These are phyloP conservation scores for Poecilia latipinna DNA, from an alignment of 2,113 vertebrate genomes.

Conservation along the genomic window DNA sequence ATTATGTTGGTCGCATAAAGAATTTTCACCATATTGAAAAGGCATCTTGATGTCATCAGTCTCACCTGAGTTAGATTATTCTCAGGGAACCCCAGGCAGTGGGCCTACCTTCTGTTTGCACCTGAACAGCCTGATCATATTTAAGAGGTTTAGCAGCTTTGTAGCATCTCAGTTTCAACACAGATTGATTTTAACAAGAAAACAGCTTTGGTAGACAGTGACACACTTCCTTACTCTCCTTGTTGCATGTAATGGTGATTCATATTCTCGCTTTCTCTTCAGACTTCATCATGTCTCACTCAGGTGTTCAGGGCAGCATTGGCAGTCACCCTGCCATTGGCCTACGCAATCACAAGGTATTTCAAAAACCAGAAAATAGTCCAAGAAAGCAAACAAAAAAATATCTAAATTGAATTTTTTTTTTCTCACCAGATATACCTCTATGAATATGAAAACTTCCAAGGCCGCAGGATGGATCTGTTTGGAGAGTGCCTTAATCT, in stretches of 20 bases:
- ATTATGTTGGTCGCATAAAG: too few relatives aligned
- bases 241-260: not conserved
- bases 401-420: not conserved
- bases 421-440: conserved; percentile 77
- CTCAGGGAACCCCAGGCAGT: too few relatives aligned
- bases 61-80: too few relatives aligned
- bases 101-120: too few relatives aligned
- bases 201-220: too few relatives aligned
- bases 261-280: conserved; percentile 25
- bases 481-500: conserved; percentile 79
- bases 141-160: too few relatives aligned
- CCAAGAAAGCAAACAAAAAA: not conserved
- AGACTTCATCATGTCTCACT: conserved; percentile 83
- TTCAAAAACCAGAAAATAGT: not conserved
- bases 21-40: too few relatives aligned
- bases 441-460: conserved; percentile 85
- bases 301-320: conserved; percentile 83
- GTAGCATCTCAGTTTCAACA: too few relatives aligned
- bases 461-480: conserved; percentile 82
- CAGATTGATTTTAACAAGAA: too few relatives aligned
- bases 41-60: too few relatives aligned
- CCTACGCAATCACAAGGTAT: conserved; percentile 77
- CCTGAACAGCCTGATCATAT: too few relatives aligned
- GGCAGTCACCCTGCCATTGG: conserved; percentile 80
- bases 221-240: not conserved